Base-by-base conservation (phyloP, 2,797 vertebrate genomes). In the Phrynocephalus vlangalii region DNA sequence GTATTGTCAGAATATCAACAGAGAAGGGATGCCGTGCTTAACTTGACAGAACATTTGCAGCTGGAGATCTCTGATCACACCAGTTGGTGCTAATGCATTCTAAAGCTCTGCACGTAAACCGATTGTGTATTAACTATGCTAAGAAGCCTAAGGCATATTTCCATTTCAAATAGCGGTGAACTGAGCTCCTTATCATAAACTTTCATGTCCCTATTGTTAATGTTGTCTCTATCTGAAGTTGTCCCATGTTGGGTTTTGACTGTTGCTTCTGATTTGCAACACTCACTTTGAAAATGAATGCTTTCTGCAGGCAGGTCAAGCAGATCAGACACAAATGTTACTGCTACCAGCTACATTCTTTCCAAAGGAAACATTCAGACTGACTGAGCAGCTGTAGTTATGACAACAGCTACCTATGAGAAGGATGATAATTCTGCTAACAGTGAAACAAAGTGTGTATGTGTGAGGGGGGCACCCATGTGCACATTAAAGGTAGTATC, bases 81-180 rank as follows among this genome's bases (percentile, higher is more conserved):
- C 72, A 75, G 50, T 56, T 76, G 63, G 7, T 81, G 1, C 2
- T 68, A 73, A 68, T 75, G 63, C 5, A 1, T 86, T 84, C 66
- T 11, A 73, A 48, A 66, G 52, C 26, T 66, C 60, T 22, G 24
- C 60, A 85, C 16, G 66, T 20, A 48, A 66, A 66, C 83, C 75
- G 72, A 77, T 77, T 18, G 26, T 48, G 48, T 48, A 66, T 85
- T 84, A 85, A 66, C 72, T 67, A 85, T 77, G 56, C 83, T 63
- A 80, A 80, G 68, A 26, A 72, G 50, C 33, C 33, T 22, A 30
- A 33, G 66, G 0, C 22, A 82, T 26, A 91, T 30, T 33, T 60
- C 44, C 11, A 82, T 68, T 86, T 33, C 73, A 52, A 72, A 70
- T 88, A 76, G 11, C 44, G 13, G 0, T 73, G 10, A 50, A 60